Evolutionary conservation across 2,797 vertebrate genomes (phyloP).

Genomic region (Protonibea diacanthus): DNA sequence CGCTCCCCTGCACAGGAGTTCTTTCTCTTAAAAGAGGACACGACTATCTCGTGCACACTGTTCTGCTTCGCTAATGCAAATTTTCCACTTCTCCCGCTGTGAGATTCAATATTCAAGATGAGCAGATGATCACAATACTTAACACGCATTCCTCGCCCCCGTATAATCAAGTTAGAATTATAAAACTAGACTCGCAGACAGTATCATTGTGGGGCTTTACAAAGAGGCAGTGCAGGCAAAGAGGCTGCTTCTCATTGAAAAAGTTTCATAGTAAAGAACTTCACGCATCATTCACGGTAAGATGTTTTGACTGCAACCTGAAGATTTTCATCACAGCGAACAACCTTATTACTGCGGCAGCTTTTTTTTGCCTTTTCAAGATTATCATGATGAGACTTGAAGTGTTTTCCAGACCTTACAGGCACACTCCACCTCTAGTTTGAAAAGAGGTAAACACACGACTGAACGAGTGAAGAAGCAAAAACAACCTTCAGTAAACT

Average conservation of each 20-base stretch:
- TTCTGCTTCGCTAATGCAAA: not conserved
- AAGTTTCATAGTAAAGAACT: not conserved
- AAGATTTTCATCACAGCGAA: not conserved
- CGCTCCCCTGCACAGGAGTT: not conserved
- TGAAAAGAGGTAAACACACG: not conserved
- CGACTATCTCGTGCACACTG: not conserved
- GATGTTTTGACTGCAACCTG: not conserved
- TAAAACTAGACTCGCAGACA: not conserved
- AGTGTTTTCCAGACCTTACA: not conserved
- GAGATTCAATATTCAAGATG: constrained; percentile 16
- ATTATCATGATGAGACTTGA: not conserved
- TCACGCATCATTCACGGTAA: not conserved
- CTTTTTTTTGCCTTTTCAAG: not conserved
- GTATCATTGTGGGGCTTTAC: not conserved
- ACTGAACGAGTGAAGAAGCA: not conserved
- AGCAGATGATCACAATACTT: not conserved
- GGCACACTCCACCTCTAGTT: not conserved
- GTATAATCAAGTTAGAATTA: constrained; percentile 7
- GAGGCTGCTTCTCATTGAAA: not conserved
- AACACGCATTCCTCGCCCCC: not conserved
- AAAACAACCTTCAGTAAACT: not conserved
- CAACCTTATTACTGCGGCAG: not conserved
- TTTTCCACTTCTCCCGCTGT: not conserved
- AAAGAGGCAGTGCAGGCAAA: not conserved
- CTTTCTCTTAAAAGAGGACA: not conserved